Base-by-base conservation (phyloP, 2,113 vertebrate species). In the Tretioscincus oriximinensis region DNA sequence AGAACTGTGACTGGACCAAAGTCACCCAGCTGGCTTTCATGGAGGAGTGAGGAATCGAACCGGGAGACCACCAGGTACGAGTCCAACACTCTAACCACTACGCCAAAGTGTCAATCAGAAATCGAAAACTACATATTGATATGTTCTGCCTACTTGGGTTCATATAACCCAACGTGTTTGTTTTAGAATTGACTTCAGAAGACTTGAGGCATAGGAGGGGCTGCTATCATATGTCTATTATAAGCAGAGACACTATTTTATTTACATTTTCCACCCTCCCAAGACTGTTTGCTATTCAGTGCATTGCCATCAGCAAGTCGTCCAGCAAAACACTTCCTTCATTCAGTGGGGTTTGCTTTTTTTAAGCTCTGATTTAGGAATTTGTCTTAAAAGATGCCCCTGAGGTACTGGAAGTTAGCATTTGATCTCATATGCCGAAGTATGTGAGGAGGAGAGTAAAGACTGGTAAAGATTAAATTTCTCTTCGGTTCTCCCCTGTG, bases 321-420 rank as follows among this genome's bases (percentile, higher is more conserved):
- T 61, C 65, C 68, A 26, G 21, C 67, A 51, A 78, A 51, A 24
- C 14, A 28, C 7, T 47, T 69, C n/a, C 81, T 29, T 84, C n/a
- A 0, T 47, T 61, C 71, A 2, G 9, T 1, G 24, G 10, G 24
- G 24, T 45, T 84, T 63, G 80, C n/a, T 29, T 73, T 66, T 68
- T 85, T 69, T 12, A 69, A 87, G 81, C 51, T 82, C 68, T 24
- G 82, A 5, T 69, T 80, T 66, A 61, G 24, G 76, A 80, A 45
- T 4, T 22, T 78, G 47, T 77, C 68, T 31, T 73, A 0, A 51
- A 51, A 51, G 51, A 80, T 54, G 77, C 66, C 80, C 81, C 61
- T 72, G n/a, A 24, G 8, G 63, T 81, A 11, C 72, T 68, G 16
- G 20, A 54, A 73, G 70, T 20, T 80, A 60, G 20, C 60, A 18